These are phyloP conservation scores for Holothuria scabra DNA, from an alignment of 53 echinoderm and acorn worm genomes.

Conservation along the genomic window DNA sequence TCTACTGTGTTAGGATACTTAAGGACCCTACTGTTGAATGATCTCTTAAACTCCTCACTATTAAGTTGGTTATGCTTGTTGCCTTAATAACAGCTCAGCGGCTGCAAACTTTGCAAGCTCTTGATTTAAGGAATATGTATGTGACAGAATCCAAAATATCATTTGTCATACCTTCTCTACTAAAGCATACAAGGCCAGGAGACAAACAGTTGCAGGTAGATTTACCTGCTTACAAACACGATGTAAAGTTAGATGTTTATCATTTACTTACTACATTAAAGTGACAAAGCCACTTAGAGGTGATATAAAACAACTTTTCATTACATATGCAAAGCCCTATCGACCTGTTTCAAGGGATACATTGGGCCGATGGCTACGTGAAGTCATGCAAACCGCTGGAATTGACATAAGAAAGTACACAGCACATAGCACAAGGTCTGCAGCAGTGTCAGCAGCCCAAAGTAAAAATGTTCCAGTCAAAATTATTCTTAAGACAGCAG, in stretches of 20 bases:
- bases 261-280: slow-evolving; percentile 14
- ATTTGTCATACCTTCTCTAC: background rate
- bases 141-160: background rate
- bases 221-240: background rate
- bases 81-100: slow-evolving; percentile 1
- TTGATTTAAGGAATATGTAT: background rate
- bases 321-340: background rate
- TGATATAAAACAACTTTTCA: background rate
- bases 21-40: background rate
- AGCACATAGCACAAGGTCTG: too few relatives aligned
- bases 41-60: background rate
- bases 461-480: background rate
- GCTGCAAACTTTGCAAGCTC: background rate
- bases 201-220: background rate
- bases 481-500: background rate
- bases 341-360: too few relatives aligned
- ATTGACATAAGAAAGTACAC: too few relatives aligned
- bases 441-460: background rate
- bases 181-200: slow-evolving; percentile 19
- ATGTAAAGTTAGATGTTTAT: slow-evolving; percentile 24
- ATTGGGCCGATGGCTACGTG: too few relatives aligned
- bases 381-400: too few relatives aligned
- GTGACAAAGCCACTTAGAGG: slow-evolving; percentile 14
- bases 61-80: slow-evolving; percentile 23
- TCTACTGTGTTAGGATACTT: background rate